Base-by-base conservation (phyloP, 2,888 invertebrate genomes). In the Ennomos fuscantarius region DNA sequence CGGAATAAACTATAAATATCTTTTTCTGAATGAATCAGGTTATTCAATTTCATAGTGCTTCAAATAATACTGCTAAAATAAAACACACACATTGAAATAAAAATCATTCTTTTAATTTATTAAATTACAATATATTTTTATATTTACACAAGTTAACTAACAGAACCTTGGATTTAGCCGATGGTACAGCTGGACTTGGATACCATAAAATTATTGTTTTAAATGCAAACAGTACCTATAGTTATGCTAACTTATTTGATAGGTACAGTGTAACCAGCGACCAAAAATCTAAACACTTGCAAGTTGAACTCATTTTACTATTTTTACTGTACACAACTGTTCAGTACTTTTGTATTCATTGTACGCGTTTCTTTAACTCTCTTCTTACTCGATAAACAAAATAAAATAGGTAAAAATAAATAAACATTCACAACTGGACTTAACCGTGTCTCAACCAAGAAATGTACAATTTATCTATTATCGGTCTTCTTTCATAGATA, bases 91-190 rank as follows among this genome's bases (percentile, higher is more conserved):
- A 46, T 60, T 47, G 68, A 83, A 80, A 80, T 84, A 81, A 82
- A 82, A 85, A 81, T 77, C 84, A 82, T 84, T 66, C 78, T 78
- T 87, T 84, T 86, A 86, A 84, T 87, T 87, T 85, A 85, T 84
- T 83, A 76, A 81, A 63, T 61, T 82, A 83, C 76, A 79, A 74
- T 6, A 24, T 79, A 76, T 82, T 80, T 76, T 76, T 76, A 81
- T 88, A 89, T 89, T 88, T 89, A 89, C 89, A 88, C 79, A 82
- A 82, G 74, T 82, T 74, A 80, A 75, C 76, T 76, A 79, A 78
- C 73, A 69, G 58, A 68, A 73, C 68, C 63, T 66, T 68, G 60
- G 63, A 69, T 65, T 65, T 65, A 43, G 60, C 63, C 59, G 62
- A 73, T 69, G 73, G 69, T 63, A 72, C 63, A 12, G 44, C 44